phyloP scores from a whole-genome alignment of 2,888 invertebrate genomes.

The Endomychus coccineus region DNA sequence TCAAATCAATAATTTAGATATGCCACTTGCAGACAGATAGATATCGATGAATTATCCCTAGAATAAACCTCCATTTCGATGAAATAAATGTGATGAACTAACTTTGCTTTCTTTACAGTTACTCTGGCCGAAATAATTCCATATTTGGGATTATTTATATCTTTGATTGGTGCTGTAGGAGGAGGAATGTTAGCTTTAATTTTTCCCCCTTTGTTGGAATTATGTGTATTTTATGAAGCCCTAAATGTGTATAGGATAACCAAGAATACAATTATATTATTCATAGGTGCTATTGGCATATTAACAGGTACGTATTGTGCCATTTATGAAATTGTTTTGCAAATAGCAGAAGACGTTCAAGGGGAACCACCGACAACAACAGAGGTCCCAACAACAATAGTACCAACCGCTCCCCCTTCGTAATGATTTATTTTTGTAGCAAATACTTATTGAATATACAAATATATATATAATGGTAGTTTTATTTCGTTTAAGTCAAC shows the following conservation, averaged over 20 bases:
- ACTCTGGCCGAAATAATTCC: conserved; percentile 72
- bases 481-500: too few species aligned
- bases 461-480: too few species aligned
- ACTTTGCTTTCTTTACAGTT: conserved; percentile 54
- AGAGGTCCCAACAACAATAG: too few species aligned
- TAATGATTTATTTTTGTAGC: too few species aligned
- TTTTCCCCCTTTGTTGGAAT: conserved; percentile 75
- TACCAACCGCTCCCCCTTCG: too few species aligned
- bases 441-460: too few species aligned
- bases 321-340: conserved; percentile 2
- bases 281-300: conserved; percentile 7
- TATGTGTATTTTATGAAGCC: conserved; percentile 32
- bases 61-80: conserved; percentile 11
- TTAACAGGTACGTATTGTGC: conserved; percentile 7
- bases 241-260: conserved; percentile 5
- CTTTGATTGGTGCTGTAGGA: conserved; percentile 77
- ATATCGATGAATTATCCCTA: too few species aligned
- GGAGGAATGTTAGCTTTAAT: conserved; percentile 74
- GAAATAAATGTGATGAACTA: too few species aligned
- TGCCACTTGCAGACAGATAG: too few species aligned
- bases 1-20: too few species aligned
- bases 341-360: conserved; percentile 1
- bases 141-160: conserved; percentile 72
- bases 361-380: too few species aligned
- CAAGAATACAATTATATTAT: conserved; percentile 9